These are phyloP conservation scores for Heteronetta atricapilla DNA, from an alignment of 2,113 vertebrate species.

Conservation along the genomic window DNA sequence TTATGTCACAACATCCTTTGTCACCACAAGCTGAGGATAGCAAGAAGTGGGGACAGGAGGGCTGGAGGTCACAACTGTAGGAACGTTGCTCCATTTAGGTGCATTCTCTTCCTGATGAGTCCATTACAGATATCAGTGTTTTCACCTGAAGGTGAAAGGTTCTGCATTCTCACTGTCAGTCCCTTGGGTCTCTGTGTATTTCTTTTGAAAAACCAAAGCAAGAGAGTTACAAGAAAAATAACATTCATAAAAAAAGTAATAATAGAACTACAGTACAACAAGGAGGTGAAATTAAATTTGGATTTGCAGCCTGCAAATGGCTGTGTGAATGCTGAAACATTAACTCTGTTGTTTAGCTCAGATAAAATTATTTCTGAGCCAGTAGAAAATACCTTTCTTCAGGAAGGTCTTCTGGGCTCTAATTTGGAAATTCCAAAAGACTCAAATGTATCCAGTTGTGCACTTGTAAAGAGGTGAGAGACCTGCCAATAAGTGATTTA, in stretches of 20 bases:
- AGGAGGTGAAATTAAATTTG: conserved; percentile 52
- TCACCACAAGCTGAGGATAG: not conserved
- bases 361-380: conserved; percentile 62
- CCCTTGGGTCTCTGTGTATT: not conserved
- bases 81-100: not conserved
- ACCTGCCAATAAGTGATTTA: conserved; percentile 78
- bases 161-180: conserved; percentile 7
- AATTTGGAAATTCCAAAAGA: conserved; percentile 70
- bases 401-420: conserved; percentile 66
- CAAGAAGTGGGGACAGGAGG: not conserved
- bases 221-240: conserved; percentile 35
- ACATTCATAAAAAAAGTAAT: not conserved
- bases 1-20: not conserved
- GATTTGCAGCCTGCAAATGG: conserved; percentile 37
- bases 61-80: not conserved
- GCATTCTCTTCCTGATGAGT: not conserved
- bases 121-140: not conserved
- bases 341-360: conserved; percentile 68
- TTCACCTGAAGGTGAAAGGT: conserved; percentile 21
- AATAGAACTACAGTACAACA: conserved; percentile 8
- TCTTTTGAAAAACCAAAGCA: conserved; percentile 41
- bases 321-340: conserved; percentile 49
- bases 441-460: conserved; percentile 32
- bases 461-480: conserved; percentile 68
- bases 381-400: conserved; percentile 63